Evolutionary conservation across 2,113 vertebrate genomes (phyloP), one percentile per base, ranked within the genome.

Genomic region (Natator depressus): DNA sequence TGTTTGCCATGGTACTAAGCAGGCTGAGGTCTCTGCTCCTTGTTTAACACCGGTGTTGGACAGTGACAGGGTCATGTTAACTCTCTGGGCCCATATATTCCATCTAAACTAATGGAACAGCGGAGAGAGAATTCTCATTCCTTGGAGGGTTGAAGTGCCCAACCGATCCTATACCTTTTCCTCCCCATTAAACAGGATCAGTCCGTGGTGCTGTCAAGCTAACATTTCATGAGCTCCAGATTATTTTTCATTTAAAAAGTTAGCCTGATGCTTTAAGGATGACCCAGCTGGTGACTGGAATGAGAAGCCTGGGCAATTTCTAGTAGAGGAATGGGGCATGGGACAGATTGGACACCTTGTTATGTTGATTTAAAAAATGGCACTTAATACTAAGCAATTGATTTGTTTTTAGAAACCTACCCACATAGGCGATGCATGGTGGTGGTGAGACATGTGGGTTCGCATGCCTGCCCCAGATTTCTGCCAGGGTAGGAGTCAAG

Each of bases 361-460:
- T 17, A 38, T 22, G 31, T 38, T 38, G 65, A 17, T 22, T 38
- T 38, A 7, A 9, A 35, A 81, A 84, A 7, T 87, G 75, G 81
- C 93, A 96, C 96, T 97, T 96, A 72, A 89, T 51, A 87, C 55
- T 42, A 20, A 95, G 89, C 93, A 94, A 94, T 96, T 97, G 90
- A 91, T 95, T 96, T 59, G 87, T 96, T 96, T 96, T 94, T 93
- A 95, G 95, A 95, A 97, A 93, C 0, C 0, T 93, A 94, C 93
- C 88, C 81, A 84, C 93, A 93, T 72, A 53, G 51, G 51, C 51
- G 19, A 53, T 53, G 51, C 49, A 12, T 50, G 49, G 49, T 50
- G 49, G 49, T 53, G 51, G 16, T 16, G 51, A 17, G 51, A 1
- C 5, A 53, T 14, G 51, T 19, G 51, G 17, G 17, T 6, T 53